Evolutionary conservation across 2,113 vertebrate genomes (phyloP).

Genomic region (Zosterops lateralis): DNA sequence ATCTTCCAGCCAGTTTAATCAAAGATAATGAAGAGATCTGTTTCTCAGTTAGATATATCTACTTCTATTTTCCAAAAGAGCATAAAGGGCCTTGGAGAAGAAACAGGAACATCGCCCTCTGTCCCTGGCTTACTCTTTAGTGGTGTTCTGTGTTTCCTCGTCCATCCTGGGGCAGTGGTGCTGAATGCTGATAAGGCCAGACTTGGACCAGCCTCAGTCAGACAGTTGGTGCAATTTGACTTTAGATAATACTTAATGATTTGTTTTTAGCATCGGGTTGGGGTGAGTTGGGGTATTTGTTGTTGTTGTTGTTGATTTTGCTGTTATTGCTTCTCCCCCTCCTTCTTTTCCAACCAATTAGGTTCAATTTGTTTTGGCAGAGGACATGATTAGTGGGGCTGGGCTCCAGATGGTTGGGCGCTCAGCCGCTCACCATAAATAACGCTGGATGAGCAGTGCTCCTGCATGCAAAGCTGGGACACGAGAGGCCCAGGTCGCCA

Average conservation of each 20-base stretch:
- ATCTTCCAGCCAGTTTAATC: not conserved
- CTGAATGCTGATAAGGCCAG: constrained; percentile 52
- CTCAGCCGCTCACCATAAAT: constrained; percentile 29
- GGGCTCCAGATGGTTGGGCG: constrained; percentile 61
- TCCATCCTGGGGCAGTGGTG: not conserved
- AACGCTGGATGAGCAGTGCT: not conserved
- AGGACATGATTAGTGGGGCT: constrained; percentile 52
- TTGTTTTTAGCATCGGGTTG: constrained; percentile 23
- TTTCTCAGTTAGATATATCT: not conserved
- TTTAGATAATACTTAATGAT: constrained; percentile 42
- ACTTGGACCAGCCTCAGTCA: constrained; percentile 45
- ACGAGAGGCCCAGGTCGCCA: accelerated
- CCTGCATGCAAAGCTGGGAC: not conserved
- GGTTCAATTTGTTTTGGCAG: constrained; percentile 59
- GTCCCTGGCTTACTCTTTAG: not conserved
- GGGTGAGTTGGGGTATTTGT: constrained; percentile 41
- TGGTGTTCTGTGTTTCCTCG: not conserved
- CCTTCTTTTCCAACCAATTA: constrained; percentile 55
- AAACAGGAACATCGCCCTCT: not conserved
- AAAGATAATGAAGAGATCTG: not conserved
- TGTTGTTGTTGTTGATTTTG: constrained; percentile 28
- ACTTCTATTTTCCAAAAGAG: not conserved
- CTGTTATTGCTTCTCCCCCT: constrained; percentile 26
- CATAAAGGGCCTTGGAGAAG: not conserved
- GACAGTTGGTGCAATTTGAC: constrained; percentile 43